Conservation (phyloP, 1,140 invertebrate genomes). For the Drosophila kurseongensis region DNA sequence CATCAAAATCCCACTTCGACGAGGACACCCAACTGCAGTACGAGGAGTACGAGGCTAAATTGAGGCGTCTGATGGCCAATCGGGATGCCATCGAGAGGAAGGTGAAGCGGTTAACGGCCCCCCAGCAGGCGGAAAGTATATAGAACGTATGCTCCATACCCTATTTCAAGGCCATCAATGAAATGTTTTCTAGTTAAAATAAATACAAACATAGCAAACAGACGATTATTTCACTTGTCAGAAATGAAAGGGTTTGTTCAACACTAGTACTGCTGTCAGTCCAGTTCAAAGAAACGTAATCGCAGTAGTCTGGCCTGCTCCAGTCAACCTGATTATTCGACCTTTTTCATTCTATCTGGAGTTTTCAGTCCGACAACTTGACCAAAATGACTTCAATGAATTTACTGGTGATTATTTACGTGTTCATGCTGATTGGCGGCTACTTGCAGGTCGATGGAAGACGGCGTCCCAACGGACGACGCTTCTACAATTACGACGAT, state of each 20-base stretch:
- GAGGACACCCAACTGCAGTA: neutral
- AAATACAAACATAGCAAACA: neutral
- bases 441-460: neutral
- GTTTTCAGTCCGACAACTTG: neutral
- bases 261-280: no score
- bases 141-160: neutral
- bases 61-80: conserved; percentile 25
- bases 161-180: no score
- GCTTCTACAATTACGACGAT: conserved; percentile 10
- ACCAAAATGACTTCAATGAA: conserved; percentile 4
- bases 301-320: neutral
- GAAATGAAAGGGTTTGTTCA: no score
- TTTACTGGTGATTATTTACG: neutral
- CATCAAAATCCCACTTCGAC: no score
- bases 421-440: neutral
- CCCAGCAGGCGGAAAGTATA: neutral
- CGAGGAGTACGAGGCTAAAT: conserved; percentile 14
- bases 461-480: neutral
- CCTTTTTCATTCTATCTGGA: neutral
- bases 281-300: no score
- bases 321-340: neutral
- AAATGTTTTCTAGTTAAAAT: neutral
- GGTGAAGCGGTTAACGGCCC: conserved; percentile 5
- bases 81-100: conserved; percentile 32
- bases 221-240: no score